Base-by-base conservation (phyloP, 2,113 vertebrate genomes). In the Centropus unirufus region DNA sequence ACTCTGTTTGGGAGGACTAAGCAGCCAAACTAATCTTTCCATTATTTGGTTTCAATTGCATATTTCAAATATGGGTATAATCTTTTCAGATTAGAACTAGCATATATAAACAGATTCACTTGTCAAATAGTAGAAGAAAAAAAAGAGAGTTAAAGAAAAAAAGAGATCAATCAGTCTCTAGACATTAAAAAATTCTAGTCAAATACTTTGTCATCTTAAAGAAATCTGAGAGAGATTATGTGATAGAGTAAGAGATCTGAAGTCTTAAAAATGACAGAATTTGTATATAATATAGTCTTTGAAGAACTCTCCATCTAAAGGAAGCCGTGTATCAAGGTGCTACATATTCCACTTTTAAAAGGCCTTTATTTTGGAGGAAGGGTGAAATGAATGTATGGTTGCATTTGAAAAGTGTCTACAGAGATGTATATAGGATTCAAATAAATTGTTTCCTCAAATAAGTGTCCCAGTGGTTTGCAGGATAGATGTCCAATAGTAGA, bases 371-470 rank as follows among this genome's bases (percentile, higher is more conserved):
- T 72, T 66, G 23, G 15, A 68, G 32, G 23, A 80, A 92, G 13
- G 9, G 11, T 74, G 61, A 83, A 89, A 55, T 8, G 34, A 90
- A 52, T 68, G 46, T 51, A 20, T 67, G 22, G 10, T 34, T 82
- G 17, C 32, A 66, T 36, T 16, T 86, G 36, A 62, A 72, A 84
- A 75, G 8, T 32, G 72, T 61, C 61, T 89, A 59, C 72, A 66
- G 22, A 89, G 12, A 58, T 74, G 10, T 93, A 78, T 89, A 52
- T 16, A 19, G 29, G 19, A 86, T 52, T 58, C 77, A 5, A 5
- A 76, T 30, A 72, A 81, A 83, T 78, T 88, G 7, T 75, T 64
- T 92, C 22, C 59, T 80, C 44, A 90, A 90, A 82, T 83, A 93
- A 88, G 92, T 68, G 8, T 24, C 68, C 24, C 46, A 54, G 57